These are phyloP conservation scores for Cryptus armator DNA, from an alignment of 2,888 invertebrate species.

Conservation along the genomic window DNA sequence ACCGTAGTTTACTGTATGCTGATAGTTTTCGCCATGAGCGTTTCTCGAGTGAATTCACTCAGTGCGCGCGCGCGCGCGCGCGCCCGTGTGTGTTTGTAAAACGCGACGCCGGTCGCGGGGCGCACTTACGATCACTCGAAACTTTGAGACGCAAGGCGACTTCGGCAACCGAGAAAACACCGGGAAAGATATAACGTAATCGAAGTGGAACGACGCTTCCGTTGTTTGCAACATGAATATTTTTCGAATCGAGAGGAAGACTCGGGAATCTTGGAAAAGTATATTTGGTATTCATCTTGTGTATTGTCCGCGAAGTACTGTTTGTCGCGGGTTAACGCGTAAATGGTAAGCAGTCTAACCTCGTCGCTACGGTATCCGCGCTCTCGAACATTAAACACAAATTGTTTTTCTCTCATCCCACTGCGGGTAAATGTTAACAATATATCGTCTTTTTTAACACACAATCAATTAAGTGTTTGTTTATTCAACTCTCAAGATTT, in stretches of 20 bases:
- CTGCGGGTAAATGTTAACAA: too few relatives aligned
- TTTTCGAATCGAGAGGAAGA: slow-evolving; percentile 18
- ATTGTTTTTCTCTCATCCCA: too few relatives aligned
- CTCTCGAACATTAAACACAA: background rate
- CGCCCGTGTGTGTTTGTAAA: background rate
- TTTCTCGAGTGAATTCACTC: slow-evolving; percentile 4
- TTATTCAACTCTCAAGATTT: too few relatives aligned
- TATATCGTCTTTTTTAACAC: too few relatives aligned
- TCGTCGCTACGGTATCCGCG: background rate
- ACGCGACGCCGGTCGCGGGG: slow-evolving; percentile 17
- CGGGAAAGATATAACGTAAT: slow-evolving; percentile 53
- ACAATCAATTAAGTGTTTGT: too few relatives aligned
- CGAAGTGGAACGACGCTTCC: slow-evolving; percentile 51
- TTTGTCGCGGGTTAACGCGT: background rate
- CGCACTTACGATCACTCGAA: slow-evolving; percentile 30
- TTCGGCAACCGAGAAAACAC: slow-evolving; percentile 24
- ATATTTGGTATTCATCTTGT: background rate
- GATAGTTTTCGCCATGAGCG: slow-evolving; percentile 14
- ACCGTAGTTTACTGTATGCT: slow-evolving; percentile 3
- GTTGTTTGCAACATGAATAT: slow-evolving; percentile 43
- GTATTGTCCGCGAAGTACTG: background rate
- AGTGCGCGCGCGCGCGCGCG: background rate
- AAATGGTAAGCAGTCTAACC: background rate
- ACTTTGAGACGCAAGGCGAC: slow-evolving; percentile 48
- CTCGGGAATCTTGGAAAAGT: background rate